Base-by-base conservation (phyloP, 2,797 vertebrate species). In the Carapus acus region DNA sequence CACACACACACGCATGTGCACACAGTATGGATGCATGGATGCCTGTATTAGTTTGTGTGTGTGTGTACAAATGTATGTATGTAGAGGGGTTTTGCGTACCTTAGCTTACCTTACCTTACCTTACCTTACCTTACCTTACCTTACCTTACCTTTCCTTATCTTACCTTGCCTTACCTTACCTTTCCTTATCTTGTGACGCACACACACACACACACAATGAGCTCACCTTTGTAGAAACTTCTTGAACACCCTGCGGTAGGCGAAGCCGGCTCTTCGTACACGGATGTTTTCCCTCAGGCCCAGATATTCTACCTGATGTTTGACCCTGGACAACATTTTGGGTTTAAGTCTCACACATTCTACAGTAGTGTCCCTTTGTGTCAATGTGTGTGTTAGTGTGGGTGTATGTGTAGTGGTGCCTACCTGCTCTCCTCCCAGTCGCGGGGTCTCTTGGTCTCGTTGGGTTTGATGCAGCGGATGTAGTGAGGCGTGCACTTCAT, bases 351-450 rank as follows among this genome's bases (percentile, higher is more conserved):
- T 0, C 14, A 7, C 8, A 13, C 2, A 34, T 19, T 12, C 44
- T 43, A 5, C n/a, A 20, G 3, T 8, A 13, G 21, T 36, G 23
- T 36, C 9, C 6, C 16, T 19, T 2, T 51, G 22, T 24, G 8
- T n/a, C n/a, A n/a, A n/a, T 23, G 9, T 19, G 27, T 19, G 16
- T 47, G 27, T 36, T 29, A 37, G 52, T 45, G 34, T 31, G 19
- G n/a, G 38, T 13, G 24, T 9, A n/a, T 29, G 14, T 29, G 33
- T 45, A 6, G 49, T 13, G 58, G 14, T 7, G 21, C 74, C 65
- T 66, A 96, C 95, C 95, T 91, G 89, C 89, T 95, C 71, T 97
- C 94, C 76, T 98, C 95, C 95, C 95, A 98, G 86, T 98, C 95
- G 23, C 85, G 89, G 0, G 95, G 87, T 39, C 82, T 88, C 80